These are phyloP conservation scores for Melitaea athalia DNA, from an alignment of 2,888 invertebrate species.

Conservation along the genomic window DNA sequence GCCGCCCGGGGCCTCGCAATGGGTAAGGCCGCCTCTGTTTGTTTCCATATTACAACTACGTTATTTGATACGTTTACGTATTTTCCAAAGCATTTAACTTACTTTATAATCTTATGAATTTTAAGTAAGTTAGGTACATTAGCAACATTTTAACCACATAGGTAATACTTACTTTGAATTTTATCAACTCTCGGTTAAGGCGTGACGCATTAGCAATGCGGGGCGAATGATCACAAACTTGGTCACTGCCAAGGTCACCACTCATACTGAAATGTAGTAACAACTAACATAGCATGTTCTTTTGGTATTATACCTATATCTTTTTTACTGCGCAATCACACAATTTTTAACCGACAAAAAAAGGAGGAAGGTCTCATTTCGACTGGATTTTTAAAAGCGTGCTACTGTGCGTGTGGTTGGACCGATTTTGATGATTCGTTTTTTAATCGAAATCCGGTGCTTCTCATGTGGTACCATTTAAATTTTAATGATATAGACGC, in stretches of 20 bases:
- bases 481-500: no score
- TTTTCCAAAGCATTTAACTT: not conserved
- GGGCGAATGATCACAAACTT: constrained; percentile 44
- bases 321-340: not conserved
- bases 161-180: constrained; percentile 14
- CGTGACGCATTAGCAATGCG: constrained; percentile 48
- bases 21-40: no score
- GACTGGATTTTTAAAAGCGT: no score
- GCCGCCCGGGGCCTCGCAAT: no score
- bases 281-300: constrained; percentile 2
- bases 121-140: not conserved
- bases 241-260: constrained; percentile 53
- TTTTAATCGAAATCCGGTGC: no score
- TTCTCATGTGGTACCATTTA: no score
- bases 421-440: no score
- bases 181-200: constrained; percentile 29
- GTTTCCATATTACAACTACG: not conserved
- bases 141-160: constrained; percentile 15
- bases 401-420: no score
- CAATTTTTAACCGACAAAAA: not conserved
- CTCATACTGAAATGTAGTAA: constrained; percentile 15
- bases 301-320: not conserved
- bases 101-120: not conserved
- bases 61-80: not conserved
- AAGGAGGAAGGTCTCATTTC: not conserved